Evolutionary conservation across 2,113 vertebrate genomes (phyloP).

Genomic region (Hippotragus niger): DNA sequence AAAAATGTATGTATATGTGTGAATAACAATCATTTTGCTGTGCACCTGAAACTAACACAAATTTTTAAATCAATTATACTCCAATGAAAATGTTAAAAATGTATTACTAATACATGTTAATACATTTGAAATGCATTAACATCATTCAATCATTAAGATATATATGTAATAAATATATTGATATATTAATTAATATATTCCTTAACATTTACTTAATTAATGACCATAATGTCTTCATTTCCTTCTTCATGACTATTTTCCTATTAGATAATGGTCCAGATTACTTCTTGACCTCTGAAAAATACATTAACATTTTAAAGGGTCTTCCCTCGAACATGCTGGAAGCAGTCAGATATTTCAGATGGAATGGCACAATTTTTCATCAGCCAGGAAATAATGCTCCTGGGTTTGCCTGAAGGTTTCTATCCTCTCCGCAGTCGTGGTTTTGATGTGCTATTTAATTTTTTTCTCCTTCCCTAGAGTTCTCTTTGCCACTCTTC

Average conservation of each 20-base stretch:
- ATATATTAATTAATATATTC: not conserved
- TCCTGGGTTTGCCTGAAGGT: constrained; percentile 9
- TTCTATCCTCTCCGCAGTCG: not conserved
- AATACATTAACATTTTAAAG: not conserved
- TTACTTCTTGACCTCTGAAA: not conserved
- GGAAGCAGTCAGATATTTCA: not conserved
- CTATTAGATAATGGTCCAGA: not conserved
- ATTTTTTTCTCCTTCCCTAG: not conserved
- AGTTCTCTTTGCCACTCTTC: not conserved
- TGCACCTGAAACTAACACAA: not conserved
- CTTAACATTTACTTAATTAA: not conserved
- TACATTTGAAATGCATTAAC: not conserved
- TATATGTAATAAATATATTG: not conserved
- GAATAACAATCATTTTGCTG: not conserved
- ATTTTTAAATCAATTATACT: not conserved
- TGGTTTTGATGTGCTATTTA: constrained; percentile 38
- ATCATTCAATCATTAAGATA: not conserved
- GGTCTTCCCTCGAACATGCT: not conserved
- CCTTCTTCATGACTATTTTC: not conserved
- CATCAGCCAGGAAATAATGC: not conserved
- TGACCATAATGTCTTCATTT: not conserved
- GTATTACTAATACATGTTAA: not conserved
- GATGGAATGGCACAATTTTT: not conserved
- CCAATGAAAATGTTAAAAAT: not conserved
- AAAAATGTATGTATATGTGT: not conserved